Percentiles rank a stretch among this genome's conserved stretches.
phyloP scores from a whole-genome alignment of 2,113 vertebrate genomes.

The Myanophis thanlyinensis region DNA sequence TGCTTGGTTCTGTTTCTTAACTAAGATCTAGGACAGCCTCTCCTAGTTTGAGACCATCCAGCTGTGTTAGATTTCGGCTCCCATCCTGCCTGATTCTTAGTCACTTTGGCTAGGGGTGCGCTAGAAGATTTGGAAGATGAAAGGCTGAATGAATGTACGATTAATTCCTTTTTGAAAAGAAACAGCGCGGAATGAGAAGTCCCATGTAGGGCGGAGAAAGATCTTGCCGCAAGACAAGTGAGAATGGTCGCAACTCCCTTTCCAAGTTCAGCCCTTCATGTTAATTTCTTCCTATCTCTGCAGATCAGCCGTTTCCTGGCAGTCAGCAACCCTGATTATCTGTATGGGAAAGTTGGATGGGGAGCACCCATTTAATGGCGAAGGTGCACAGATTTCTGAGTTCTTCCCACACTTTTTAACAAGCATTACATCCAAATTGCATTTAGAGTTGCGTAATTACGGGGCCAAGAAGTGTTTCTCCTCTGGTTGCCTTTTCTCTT shows the following conservation, averaged over 20 bases:
- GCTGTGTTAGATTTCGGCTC: background rate
- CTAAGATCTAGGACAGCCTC: background rate
- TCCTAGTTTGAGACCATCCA: background rate
- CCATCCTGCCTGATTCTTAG: background rate
- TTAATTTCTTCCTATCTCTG: background rate
- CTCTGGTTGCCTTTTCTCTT: background rate
- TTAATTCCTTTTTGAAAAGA: constrained; percentile 12
- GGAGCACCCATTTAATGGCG: background rate
- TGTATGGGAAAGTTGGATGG: background rate
- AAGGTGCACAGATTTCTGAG: background rate
- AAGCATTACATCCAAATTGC: background rate
- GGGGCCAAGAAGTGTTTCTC: background rate
- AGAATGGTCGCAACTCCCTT: background rate
- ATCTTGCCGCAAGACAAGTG: background rate
- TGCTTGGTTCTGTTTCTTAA: constrained; percentile 14
- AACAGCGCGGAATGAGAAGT: constrained; percentile 5
- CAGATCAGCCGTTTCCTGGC: background rate
- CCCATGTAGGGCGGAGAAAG: background rate
- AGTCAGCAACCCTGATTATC: background rate
- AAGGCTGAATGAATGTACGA: background rate
- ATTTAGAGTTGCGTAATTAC: background rate
- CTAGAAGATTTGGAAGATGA: background rate
- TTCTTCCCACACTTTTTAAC: background rate
- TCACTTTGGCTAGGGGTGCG: background rate
- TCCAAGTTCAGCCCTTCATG: background rate